Base-by-base conservation (phyloP, 2,113 vertebrate species). In the Crocuta crocuta region DNA sequence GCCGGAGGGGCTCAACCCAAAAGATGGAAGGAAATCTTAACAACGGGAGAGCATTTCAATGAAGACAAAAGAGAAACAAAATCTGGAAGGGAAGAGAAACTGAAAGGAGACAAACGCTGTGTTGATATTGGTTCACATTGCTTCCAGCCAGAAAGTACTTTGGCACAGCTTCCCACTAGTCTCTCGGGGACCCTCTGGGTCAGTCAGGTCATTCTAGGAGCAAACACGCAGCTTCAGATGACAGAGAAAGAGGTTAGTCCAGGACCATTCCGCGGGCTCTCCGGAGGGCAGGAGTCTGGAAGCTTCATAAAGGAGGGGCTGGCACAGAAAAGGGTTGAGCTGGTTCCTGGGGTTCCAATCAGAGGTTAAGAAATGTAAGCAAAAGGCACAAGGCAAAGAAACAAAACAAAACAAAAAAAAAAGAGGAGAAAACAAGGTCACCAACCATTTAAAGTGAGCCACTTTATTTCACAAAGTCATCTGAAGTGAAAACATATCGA, bases 281-380 rank as follows among this genome's bases (percentile, higher is more conserved):
- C 45, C 50, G 7, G 23, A 92, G 23, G 15, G 31, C 65, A 92
- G n/a, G 24, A 23, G 1, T 9, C 83, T 86, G 58, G 85, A 53
- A 73, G 58, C n/a, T 8, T 58, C 71, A 84, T 66, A 43, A 31
- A 89, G 31, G 19, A 58, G 61, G 5, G 19, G 43, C 1, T 85
- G 78, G 71, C 91, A 83, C 78, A 95, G 58, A 45, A 48, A 63
- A 58, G 13, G 23, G 3, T 1, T 53, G 81, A 76, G 71, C n/a
- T 93, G 17, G 3, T 33, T 96, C 76, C 74, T 95, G 21, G 35
- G 23, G 24, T 65, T 97, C 78, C 39, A 93, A 15, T 65, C 58
- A 88, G 53, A 90, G 39, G 82, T 94, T 80, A 90, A 92, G 90
- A 58, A 92, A 83, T 79, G 24, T 50, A 97, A 96, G 33, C 45